Evolutionary conservation across 2,797 vertebrate genomes (phyloP), one percentile per base, ranked within the genome.

Genomic region (Myotis daubentonii): DNA sequence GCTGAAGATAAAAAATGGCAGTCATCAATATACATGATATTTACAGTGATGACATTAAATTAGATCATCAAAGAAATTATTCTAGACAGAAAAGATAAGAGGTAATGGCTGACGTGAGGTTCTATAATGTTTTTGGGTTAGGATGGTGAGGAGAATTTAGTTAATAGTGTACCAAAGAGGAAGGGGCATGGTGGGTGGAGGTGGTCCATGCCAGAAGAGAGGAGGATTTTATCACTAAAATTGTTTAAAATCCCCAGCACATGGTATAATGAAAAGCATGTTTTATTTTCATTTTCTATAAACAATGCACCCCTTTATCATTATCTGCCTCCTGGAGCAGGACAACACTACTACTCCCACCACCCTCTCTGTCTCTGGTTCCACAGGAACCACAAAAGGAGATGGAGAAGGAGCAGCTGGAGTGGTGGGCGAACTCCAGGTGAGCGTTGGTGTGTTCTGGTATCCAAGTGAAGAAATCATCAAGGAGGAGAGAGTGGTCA

Each of bases 11-110:
- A 92, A 93, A 70, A 51, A 17, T 38, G 13, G 4, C 36, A 57
- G 9, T 87, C 49, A 76, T 87, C 30, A 41, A 41, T 53, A 81
- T n/a, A 79, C 25, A 7, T 82, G 30, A 23, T 47, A 82, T 62
- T 95, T 81, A 79, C 1, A 86, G 25, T 33, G 60, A 38, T 76
- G 9, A 75, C 74, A 36, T 66, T 92, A 83, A 95, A 62, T 86
- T 25, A 33, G 6, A 23, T 81, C 47, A 30, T 20, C 9, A 70
- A 79, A 91, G 11, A 19, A 68, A 3, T 89, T 81, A 55, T 5
- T 47, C 28, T 49, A 85, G 19, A 81, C 1, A 38, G 44, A 30
- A 85, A 65, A 72, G 16, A 51, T 30, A 62, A 90, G 13, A 19
- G 1, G 4, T 33, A 23, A 20, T 6, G 9, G 1, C 5, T 92